Base-by-base conservation (phyloP, 2,888 invertebrate genomes). In the Amiota minor region DNA sequence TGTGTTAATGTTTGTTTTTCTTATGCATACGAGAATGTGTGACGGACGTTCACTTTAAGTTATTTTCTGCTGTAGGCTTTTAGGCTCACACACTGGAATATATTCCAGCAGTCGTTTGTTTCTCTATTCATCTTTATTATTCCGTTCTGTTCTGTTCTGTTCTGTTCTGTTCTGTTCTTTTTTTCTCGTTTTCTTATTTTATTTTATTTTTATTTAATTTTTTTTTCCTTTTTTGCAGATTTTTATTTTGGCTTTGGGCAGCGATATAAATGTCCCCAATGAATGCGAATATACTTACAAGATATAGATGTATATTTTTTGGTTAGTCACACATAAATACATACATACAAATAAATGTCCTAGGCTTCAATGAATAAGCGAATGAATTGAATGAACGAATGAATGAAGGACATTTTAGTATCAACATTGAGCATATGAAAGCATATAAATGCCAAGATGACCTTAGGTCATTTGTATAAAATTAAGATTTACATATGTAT, bases 371-470 rank as follows among this genome's bases (percentile, higher is more conserved):
- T 35, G 35, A 35, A 35, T 35, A 8, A 35, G 35, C 35, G 35
- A 35, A 35, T 20, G 18, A 16, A 59, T 59, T 59, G 20, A 18
- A 20, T 20, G 20, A 59, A n/a, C 20, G 67, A 68, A 68, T 67
- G 50, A 67, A 67, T 14, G 35, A 35, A 35, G 35, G 35, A 35
- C 35, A 35, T 35, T 35, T 35, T 35, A 35, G 35, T 35, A 35
- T 59, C 53, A 16, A 11, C 59, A 59, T 12, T 9, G n/a, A 16
- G 10, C 16, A 53, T 53, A 20, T 11, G 59, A 20, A 84, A 85
- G 83, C 86, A 83, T 83, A 85, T 83, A 83, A 83, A 83, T 85
- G 86, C 83, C 83, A 84, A 84, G 84, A 84, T 83, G 83, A 84
- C 83, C 83, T 83, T 72, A 78, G 86, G 83, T 83, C 83, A 83